Base-by-base conservation (phyloP, 2,797 vertebrate genomes). In the Cottoperca gobio region DNA sequence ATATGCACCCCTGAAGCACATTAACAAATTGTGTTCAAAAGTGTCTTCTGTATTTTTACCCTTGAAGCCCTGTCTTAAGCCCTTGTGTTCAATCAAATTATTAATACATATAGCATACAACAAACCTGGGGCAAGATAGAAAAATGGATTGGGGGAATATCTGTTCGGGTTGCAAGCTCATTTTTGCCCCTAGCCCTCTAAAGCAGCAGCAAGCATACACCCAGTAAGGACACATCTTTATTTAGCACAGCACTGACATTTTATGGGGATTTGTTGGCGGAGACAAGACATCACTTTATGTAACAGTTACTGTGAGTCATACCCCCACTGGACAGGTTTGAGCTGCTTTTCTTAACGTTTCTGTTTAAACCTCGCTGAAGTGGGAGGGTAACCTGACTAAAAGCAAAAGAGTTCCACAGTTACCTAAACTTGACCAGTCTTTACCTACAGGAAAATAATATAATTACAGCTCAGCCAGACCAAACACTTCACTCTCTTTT, bases 401-500 rank as follows among this genome's bases (percentile, higher is more conserved):
- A 57, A 43, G 16, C 42, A 46, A 39, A 66, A 66, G 31, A 74
- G 12, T 26, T 61, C 53, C 35, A 0, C 55, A 40, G 68, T 67
- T 66, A 62, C 24, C 24, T 78, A n/a, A 64, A 68, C 49, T 52
- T 60, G 49, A 67, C 63, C 14, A 7, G 11, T 58, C 31, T 69
- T 61, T 61, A 64, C 45, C 54, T 40, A 37, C 23, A 63, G 58
- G 66, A 37, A 6, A 79, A 71, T 84, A 87, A 85, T 74, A 46
- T 58, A 57, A 71, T 91, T 75, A 86, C 63, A 76, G 21, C 63
- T 66, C 55, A 75, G 69, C 46, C 61, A 82, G 75, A 86, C 65
- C 63, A 67, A 90, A 88, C 70, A 81, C 64, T 68, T 54, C 42
- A 67, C 57, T 84, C 70, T 76, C 23, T 72, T 78, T 79, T 78